These are phyloP conservation scores for Crotalus viridis DNA, from an alignment of 2,113 vertebrate species.

Conservation along the genomic window DNA sequence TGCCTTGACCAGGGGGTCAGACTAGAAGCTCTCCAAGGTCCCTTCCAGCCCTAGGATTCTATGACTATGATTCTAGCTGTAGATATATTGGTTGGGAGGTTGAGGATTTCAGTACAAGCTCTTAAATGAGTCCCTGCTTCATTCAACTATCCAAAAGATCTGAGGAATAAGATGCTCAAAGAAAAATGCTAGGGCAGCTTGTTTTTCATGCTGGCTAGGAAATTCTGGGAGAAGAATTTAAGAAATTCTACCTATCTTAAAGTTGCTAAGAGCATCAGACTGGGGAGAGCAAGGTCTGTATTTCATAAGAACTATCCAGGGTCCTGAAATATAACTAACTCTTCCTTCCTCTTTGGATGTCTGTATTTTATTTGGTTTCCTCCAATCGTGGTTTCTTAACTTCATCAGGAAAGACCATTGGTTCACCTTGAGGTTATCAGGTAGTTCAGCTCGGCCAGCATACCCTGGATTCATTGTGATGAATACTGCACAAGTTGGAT, in stretches of 20 bases:
- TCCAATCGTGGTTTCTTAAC: background rate
- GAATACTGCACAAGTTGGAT: constrained; percentile 89
- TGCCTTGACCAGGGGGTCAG: background rate
- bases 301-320: background rate
- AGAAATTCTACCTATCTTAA: background rate
- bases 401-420: background rate
- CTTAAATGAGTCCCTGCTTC: background rate
- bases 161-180: background rate
- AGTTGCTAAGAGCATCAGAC: background rate
- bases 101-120: background rate
- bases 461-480: constrained; percentile 98
- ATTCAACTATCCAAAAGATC: background rate
- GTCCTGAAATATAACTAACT: background rate
- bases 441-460: constrained; percentile 87
- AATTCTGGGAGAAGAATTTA: background rate
- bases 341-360: background rate
- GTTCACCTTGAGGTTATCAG: constrained; percentile 91
- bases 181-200: background rate
- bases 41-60: background rate
- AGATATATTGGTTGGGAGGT: background rate
- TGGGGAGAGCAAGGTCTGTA: too few species aligned
- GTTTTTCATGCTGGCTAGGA: background rate
- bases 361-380: background rate
- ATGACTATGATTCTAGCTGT: background rate
- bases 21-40: background rate